Evolutionary conservation across 1,140 invertebrate species (phyloP).

Genomic region (Ostrea edulis): DNA sequence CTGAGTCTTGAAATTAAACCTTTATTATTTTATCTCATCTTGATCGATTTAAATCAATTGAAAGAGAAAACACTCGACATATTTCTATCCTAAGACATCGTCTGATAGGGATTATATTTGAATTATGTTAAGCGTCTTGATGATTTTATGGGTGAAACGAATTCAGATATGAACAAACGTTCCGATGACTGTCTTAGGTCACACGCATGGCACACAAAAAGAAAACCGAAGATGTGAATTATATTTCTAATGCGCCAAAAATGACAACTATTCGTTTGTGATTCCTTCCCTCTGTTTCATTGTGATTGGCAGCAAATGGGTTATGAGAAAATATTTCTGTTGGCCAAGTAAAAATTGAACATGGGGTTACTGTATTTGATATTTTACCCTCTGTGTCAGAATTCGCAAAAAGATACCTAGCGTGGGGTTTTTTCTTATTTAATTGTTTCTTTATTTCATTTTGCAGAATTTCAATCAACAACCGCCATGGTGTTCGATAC

Average conservation of each 20-base stretch:
- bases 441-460: too few species aligned
- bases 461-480: too few species aligned
- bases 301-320: not conserved
- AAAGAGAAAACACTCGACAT: conserved; percentile 32
- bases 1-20: conserved; percentile 36
- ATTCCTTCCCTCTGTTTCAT: not conserved
- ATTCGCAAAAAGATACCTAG: too few species aligned
- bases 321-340: conserved; percentile 4
- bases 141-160: conserved; percentile 17
- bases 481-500: too few species aligned
- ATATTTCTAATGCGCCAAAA: conserved; percentile 11
- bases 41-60: conserved; percentile 12
- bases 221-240: conserved; percentile 9
- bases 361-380: too few species aligned
- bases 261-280: conserved; percentile 21
- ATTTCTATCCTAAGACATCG: conserved; percentile 13
- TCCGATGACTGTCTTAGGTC: not conserved
- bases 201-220: conserved; percentile 4
- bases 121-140: not conserved
- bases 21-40: conserved; percentile 33
- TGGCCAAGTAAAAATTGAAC: not conserved
- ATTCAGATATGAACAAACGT: conserved; percentile 19
- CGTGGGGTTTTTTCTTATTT: too few species aligned
- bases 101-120: not conserved
- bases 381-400: too few species aligned